Conservation (phyloP, 2,113 vertebrate species). For the Rhinoptilus africanus region DNA sequence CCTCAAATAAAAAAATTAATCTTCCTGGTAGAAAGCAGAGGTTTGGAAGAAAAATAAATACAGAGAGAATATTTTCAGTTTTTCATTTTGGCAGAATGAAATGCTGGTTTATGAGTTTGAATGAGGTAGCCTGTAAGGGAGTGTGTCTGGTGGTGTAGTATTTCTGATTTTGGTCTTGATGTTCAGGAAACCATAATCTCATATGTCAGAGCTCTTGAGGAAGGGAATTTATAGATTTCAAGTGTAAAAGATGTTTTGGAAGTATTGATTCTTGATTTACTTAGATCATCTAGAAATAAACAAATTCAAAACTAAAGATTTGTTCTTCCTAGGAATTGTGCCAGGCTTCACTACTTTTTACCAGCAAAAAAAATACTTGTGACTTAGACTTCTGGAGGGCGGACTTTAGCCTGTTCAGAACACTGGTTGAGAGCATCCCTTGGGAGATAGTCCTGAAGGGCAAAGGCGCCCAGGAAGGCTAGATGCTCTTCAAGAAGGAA, state of each 20-base stretch:
- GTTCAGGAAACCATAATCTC: not conserved
- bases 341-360: not conserved
- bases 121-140: not conserved
- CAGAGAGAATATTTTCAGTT: not conserved
- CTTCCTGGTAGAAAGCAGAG: not conserved
- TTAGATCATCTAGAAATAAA: not conserved
- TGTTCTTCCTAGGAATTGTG: not conserved
- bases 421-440: no score
- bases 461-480: no score
- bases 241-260: not conserved
- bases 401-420: no score
- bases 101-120: not conserved
- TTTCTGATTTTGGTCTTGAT: not conserved
- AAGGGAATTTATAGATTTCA: not conserved
- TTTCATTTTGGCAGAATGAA: not conserved
- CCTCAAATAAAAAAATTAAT: not conserved
- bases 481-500: no score
- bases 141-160: not conserved
- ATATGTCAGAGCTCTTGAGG: not conserved
- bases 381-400: no score
- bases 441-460: no score
- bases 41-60: not conserved
- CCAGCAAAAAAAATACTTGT: not conserved
- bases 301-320: not conserved
- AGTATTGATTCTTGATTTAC: not conserved